These are phyloP conservation scores for Mimas tiliae DNA, from an alignment of 2,888 invertebrate genomes.

Conservation along the genomic window DNA sequence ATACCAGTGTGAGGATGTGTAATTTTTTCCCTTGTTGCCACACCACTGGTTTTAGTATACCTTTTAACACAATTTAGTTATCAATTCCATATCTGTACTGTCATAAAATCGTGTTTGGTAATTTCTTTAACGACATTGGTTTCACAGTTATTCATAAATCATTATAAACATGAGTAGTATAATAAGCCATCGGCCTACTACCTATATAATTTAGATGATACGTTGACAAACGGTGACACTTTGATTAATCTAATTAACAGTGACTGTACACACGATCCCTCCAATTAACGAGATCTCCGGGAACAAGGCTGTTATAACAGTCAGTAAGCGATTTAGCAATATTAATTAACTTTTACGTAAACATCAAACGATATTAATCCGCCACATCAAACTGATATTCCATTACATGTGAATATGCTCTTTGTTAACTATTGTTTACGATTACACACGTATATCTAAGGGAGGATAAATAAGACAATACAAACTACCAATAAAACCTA, in stretches of 20 bases:
- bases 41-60: too few species aligned
- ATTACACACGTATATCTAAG: background rate
- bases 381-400: conserved; percentile 24
- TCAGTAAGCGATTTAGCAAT: conserved; percentile 39
- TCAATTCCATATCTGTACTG: too few species aligned
- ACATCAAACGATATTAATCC: conserved; percentile 38
- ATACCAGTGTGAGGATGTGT: too few species aligned
- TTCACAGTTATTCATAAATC: background rate
- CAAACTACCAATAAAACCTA: too few species aligned
- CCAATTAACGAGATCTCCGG: conserved; percentile 48
- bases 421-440: background rate
- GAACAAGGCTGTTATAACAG: conserved; percentile 29
- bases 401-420: background rate
- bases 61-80: too few species aligned
- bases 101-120: too few species aligned
- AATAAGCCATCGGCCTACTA: conserved; percentile 28
- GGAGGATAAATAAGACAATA: too few species aligned
- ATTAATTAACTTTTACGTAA: conserved; percentile 41
- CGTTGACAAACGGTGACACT: conserved; percentile 48
- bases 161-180: background rate
- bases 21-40: too few species aligned
- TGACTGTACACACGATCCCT: conserved; percentile 43
- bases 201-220: conserved; percentile 41
- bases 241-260: conserved; percentile 55
- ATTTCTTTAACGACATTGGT: too few species aligned